phyloP scores from a whole-genome alignment of 2,888 invertebrate genomes.

The Ypsolopha sequella region DNA sequence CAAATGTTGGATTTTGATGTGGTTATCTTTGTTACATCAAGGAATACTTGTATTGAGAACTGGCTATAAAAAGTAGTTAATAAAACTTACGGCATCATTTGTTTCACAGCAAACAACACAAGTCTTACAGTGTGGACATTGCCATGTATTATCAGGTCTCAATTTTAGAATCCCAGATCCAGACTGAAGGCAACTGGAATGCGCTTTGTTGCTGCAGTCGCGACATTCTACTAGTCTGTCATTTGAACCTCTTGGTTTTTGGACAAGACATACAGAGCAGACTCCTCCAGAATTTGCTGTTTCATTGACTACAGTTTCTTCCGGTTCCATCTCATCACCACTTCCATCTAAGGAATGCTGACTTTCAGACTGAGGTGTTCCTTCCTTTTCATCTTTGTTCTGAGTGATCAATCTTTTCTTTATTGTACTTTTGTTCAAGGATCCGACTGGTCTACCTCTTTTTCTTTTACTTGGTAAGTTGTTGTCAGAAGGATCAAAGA shows the following conservation, averaged over 20 bases:
- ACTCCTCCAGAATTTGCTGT: constrained; percentile 62
- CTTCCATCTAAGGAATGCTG: constrained; percentile 54
- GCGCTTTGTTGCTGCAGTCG: constrained; percentile 81
- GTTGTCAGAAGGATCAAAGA: constrained; percentile 88
- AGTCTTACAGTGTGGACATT: constrained; percentile 91
- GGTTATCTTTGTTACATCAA: too few species aligned
- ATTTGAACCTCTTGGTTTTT: constrained; percentile 68
- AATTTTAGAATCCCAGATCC: constrained; percentile 76
- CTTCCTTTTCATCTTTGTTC: constrained; percentile 39
- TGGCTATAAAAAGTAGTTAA: neutral
- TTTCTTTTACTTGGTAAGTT: constrained; percentile 80
- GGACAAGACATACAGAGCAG: constrained; percentile 73
- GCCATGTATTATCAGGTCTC: constrained; percentile 81
- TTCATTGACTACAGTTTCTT: constrained; percentile 46
- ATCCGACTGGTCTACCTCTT: constrained; percentile 75
- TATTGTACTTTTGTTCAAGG: constrained; percentile 71
- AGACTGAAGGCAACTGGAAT: constrained; percentile 76
- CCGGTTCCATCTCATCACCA: constrained; percentile 54
- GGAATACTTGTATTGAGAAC: too few species aligned
- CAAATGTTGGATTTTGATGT: too few species aligned
- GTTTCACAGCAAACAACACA: constrained; percentile 87
- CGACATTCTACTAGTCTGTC: constrained; percentile 77
- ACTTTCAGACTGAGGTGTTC: constrained; percentile 42
- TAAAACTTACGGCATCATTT: constrained; percentile 75
- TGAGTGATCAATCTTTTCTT: constrained; percentile 57